Conservation (phyloP, 2,113 vertebrate species). For the Prunella fulvescens region DNA sequence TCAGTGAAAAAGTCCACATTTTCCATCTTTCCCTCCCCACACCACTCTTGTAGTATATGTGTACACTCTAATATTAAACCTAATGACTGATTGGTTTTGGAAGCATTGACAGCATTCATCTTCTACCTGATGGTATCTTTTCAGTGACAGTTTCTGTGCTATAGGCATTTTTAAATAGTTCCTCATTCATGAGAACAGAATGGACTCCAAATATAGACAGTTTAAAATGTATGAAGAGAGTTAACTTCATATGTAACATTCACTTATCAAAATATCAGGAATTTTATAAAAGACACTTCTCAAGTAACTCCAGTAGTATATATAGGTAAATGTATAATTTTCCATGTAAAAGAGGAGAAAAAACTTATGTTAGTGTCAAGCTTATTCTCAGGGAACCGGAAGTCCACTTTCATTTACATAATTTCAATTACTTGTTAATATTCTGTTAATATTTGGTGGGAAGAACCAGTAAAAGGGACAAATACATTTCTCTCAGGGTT, state of each 20-base stretch:
- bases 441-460: background rate
- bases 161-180: background rate
- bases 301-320: background rate
- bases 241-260: background rate
- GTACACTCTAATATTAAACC: background rate
- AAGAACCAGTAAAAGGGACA: background rate
- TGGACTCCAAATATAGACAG: background rate
- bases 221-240: background rate
- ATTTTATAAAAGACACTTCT: background rate
- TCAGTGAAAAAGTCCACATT: background rate
- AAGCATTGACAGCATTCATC: background rate
- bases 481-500: background rate
- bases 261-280: background rate
- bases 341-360: background rate
- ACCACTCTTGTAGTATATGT: background rate
- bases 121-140: background rate
- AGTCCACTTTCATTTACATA: background rate
- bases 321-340: background rate
- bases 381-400: background rate
- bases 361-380: background rate
- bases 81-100: background rate
- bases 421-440: background rate
- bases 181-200: background rate
- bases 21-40: background rate
- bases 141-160: background rate